Evolutionary conservation across 2,888 invertebrate genomes (phyloP).

Genomic region (Drosophila borealis): DNA sequence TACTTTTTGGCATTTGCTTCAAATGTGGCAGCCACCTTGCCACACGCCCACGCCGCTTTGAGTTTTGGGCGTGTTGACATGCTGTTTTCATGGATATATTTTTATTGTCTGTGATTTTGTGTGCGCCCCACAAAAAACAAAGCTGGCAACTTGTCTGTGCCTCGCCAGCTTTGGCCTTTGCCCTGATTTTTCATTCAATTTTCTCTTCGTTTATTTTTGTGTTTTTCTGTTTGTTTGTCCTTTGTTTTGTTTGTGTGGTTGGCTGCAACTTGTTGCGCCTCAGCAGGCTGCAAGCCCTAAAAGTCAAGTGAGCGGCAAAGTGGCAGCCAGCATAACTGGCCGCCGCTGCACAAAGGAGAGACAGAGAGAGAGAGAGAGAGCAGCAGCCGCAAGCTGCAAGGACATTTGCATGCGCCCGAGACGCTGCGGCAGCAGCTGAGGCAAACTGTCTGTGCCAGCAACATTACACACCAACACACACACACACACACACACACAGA

Average conservation of each 20-base stretch:
- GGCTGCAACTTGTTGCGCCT: slow-evolving; percentile 61
- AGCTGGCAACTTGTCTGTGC: slow-evolving; percentile 20
- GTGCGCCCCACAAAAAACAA: slow-evolving; percentile 8
- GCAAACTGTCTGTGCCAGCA: slow-evolving; percentile 24
- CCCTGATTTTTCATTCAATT: background rate
- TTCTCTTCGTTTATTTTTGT: slow-evolving; percentile 11
- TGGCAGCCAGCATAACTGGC: slow-evolving; percentile 39
- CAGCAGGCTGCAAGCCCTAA: slow-evolving; percentile 59
- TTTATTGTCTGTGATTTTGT: slow-evolving; percentile 74
- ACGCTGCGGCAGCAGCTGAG: slow-evolving; percentile 23
- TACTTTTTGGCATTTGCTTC: slow-evolving; percentile 62
- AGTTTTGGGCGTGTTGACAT: slow-evolving; percentile 74
- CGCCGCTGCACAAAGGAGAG: slow-evolving; percentile 51
- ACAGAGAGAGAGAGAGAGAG: slow-evolving; percentile 11
- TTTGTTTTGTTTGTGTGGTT: slow-evolving; percentile 30
- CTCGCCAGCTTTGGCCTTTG: slow-evolving; percentile 10
- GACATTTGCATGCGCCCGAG: slow-evolving; percentile 58
- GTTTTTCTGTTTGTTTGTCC: slow-evolving; percentile 16
- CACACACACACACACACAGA: slow-evolving; percentile 1
- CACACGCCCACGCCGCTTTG: slow-evolving; percentile 44
- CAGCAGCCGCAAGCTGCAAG: slow-evolving; percentile 46
- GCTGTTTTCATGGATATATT: slow-evolving; percentile 72
- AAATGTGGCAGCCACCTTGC: slow-evolving; percentile 56
- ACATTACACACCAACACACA: slow-evolving; percentile 5
- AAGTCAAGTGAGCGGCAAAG: slow-evolving; percentile 69